phyloP scores from a whole-genome alignment of 2,797 vertebrate species.

The Enteromius viviparus region DNA sequence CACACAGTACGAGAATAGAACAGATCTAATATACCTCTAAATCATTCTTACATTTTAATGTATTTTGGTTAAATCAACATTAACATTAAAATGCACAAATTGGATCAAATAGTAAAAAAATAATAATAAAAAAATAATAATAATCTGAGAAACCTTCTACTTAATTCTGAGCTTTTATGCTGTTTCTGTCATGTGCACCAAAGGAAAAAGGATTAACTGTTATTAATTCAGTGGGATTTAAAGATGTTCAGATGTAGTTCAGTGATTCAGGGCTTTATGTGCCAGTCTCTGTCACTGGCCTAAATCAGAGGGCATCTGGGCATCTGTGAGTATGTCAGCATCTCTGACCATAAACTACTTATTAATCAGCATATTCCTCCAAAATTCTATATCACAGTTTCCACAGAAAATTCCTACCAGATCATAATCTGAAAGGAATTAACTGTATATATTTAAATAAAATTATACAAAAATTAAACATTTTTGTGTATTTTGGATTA shows the following conservation, averaged over 20 bases:
- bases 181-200: constrained; percentile 2
- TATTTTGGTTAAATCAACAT: not conserved
- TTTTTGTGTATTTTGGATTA: not conserved
- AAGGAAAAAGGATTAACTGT: constrained; percentile 32
- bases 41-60: not conserved
- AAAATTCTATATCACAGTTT: not conserved
- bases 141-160: not conserved
- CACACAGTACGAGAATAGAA: no score
- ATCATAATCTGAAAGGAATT: not conserved
- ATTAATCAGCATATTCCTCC: not conserved
- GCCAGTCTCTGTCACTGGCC: not conserved
- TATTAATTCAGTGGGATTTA: constrained; percentile 39
- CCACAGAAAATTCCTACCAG: not conserved
- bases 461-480: not conserved
- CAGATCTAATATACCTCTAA: not conserved
- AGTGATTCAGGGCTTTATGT: constrained; percentile 28
- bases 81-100: not conserved
- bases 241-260: constrained; percentile 41
- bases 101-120: constrained; percentile 7
- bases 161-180: constrained; percentile 5
- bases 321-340: not conserved
- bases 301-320: constrained; percentile 5
- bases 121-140: not conserved
- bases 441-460: not conserved
- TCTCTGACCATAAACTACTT: not conserved